Conservation (phyloP, 2,797 vertebrate genomes). For the Sebastes itinus region DNA sequence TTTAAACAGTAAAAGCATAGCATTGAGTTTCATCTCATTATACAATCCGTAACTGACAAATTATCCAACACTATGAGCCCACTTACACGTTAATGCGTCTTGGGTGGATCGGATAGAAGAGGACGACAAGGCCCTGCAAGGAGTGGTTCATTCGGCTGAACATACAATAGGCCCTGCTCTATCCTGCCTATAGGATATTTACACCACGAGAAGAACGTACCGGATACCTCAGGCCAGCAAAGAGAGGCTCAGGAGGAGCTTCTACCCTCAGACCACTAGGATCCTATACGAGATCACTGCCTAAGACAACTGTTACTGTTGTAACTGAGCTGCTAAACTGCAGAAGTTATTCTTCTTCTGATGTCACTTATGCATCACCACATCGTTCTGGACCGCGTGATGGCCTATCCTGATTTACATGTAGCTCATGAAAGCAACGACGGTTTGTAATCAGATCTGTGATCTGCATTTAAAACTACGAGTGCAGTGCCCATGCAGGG, state of each 20-base stretch:
- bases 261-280: not conserved
- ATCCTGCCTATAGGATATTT: not conserved
- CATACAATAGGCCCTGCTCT: not conserved
- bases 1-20: not conserved
- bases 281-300: not conserved
- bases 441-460: too few species aligned
- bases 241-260: not conserved
- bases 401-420: too few species aligned
- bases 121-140: not conserved
- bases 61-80: not conserved
- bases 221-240: not conserved
- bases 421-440: too few species aligned
- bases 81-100: not conserved
- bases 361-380: too few species aligned
- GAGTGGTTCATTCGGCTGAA: not conserved
- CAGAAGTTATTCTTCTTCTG: too few species aligned
- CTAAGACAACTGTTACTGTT: not conserved
- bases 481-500: too few species aligned
- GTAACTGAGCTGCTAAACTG: too few species aligned
- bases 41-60: not conserved
- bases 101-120: not conserved
- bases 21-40: not conserved
- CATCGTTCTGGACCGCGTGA: too few species aligned
- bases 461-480: too few species aligned
- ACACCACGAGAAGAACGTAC: not conserved